These are phyloP conservation scores for Onychomys leucogaster DNA, from an alignment of 2,797 vertebrate genomes.

Conservation along the genomic window DNA sequence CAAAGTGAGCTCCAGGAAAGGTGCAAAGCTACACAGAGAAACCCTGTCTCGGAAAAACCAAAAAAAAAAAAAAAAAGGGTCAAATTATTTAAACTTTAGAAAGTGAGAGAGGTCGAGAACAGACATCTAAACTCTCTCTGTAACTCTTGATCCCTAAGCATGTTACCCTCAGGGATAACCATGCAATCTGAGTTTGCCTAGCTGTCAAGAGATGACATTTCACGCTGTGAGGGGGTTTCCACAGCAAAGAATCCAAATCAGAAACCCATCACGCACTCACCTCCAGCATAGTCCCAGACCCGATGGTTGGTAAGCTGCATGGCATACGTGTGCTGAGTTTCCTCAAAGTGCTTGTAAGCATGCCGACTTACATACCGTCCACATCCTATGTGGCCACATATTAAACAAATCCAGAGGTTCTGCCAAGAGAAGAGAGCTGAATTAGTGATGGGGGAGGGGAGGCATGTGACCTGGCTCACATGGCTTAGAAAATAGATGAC, in stretches of 20 bases:
- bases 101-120: not conserved
- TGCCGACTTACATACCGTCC: slow-evolving; percentile 98
- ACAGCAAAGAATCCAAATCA: not conserved
- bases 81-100: slow-evolving; percentile 36
- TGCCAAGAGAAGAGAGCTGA: slow-evolving; percentile 77
- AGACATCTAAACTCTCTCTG: not conserved
- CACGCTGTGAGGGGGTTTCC: not conserved
- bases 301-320: slow-evolving; percentile 99
- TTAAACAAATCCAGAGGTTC: slow-evolving; percentile 99
- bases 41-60: too few species aligned
- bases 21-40: too few species aligned
- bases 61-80: not conserved
- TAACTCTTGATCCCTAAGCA: not conserved
- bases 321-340: slow-evolving; percentile 98
- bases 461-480: not conserved
- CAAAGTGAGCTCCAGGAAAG: too few species aligned
- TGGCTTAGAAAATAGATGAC: not conserved
- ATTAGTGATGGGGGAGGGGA: not conserved
- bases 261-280: slow-evolving; percentile 80
- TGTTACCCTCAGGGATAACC: not conserved
- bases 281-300: slow-evolving; percentile 99
- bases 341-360: slow-evolving; percentile 98
- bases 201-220: slow-evolving; percentile 2
- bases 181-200: not conserved
- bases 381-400: slow-evolving; percentile 98